These are phyloP conservation scores for Poicephalus gulielmi DNA, from an alignment of 2,113 vertebrate genomes.

Conservation along the genomic window DNA sequence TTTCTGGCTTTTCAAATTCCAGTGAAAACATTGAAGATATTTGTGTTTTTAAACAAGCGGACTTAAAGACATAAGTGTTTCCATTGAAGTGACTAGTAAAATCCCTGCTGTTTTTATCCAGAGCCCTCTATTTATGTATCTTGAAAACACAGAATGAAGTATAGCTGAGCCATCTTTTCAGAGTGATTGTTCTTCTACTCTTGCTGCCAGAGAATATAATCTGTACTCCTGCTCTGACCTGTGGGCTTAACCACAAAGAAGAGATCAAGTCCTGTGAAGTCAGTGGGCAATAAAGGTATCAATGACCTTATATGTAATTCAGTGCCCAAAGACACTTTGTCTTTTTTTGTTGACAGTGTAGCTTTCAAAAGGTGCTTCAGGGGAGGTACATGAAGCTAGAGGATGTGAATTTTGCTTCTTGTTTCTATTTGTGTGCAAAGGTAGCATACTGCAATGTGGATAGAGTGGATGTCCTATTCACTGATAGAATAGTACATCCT, in stretches of 20 bases:
- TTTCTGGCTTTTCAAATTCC: not conserved
- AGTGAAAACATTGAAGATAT: not conserved
- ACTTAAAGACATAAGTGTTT: not conserved
- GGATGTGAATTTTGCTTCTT: not conserved
- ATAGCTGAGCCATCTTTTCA: not conserved
- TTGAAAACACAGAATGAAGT: not conserved
- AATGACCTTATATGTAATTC: not conserved
- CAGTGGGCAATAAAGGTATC: not conserved
- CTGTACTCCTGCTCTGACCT: not conserved
- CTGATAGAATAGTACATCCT: fast-evolving
- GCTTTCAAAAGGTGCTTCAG: not conserved
- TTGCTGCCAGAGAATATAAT: not conserved
- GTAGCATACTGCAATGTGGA: not conserved
- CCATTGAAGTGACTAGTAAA: not conserved
- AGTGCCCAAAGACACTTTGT: not conserved
- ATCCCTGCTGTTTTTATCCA: not conserved
- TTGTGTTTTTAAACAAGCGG: not conserved
- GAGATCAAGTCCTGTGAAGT: not conserved
- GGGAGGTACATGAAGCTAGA: not conserved
- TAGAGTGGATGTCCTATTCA: not conserved
- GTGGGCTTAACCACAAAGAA: not conserved
- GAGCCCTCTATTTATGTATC: not conserved
- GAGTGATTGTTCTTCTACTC: not conserved
- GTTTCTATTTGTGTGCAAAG: not conserved
- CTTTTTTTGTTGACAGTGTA: not conserved